Conservation (phyloP, 2,113 vertebrate genomes). For the Ailuropoda melanoleuca region DNA sequence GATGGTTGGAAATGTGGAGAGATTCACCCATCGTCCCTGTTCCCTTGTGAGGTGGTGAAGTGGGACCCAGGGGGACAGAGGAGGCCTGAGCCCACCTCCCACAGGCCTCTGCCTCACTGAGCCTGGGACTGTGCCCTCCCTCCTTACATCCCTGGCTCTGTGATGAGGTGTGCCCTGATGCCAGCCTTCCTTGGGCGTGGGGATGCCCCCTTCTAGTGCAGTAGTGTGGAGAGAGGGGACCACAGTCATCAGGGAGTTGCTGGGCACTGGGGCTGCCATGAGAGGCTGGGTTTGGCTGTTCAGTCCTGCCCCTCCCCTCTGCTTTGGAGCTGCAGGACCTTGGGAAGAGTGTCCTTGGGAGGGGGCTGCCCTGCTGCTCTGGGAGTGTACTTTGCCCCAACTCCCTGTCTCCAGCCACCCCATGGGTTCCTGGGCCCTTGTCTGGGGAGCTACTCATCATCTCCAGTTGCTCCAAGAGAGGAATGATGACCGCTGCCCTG, state of each 20-base stretch:
- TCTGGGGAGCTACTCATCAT: neutral
- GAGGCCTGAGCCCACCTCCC: neutral
- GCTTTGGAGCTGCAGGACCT: neutral
- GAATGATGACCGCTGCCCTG: neutral
- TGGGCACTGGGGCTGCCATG: neutral
- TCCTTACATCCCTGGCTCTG: neutral
- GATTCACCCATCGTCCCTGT: neutral
- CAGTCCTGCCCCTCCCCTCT: neutral
- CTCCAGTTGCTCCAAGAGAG: neutral
- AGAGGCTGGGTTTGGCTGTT: neutral
- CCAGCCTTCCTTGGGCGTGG: neutral
- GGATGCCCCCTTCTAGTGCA: neutral
- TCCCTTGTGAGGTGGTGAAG: neutral
- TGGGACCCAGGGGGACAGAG: neutral
- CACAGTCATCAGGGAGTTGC: neutral
- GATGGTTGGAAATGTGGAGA: neutral
- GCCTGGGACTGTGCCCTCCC: neutral
- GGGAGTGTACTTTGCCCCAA: neutral
- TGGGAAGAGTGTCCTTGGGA: neutral
- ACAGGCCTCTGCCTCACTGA: neutral
- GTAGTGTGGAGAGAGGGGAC: neutral
- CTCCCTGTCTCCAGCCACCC: neutral
- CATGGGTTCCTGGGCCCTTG: neutral
- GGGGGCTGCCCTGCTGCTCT: neutral
- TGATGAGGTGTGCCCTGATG: neutral